A percentile compares a stretch with the other conserved stretches of the same genome.
These are phyloP conservation scores for Centropus bengalensis DNA, from an alignment of 2,113 vertebrate genomes.

Conservation along the genomic window DNA sequence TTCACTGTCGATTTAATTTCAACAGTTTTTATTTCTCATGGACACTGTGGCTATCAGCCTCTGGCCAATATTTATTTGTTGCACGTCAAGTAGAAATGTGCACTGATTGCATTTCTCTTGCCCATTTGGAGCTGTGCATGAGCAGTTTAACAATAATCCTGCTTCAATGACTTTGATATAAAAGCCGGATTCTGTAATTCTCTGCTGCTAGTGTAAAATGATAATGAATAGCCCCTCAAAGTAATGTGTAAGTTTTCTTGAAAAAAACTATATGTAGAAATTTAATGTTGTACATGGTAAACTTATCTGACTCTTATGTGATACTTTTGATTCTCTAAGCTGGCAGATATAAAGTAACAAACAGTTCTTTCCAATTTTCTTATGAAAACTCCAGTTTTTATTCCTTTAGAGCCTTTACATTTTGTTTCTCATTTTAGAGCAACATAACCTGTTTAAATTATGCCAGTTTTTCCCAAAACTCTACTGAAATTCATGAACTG, in stretches of 20 bases:
- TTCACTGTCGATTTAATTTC: background rate
- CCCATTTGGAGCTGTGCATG: constrained; percentile 23
- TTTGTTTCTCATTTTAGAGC: background rate
- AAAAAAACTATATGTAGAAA: background rate
- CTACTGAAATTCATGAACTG: background rate
- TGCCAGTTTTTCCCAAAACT: background rate
- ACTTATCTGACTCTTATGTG: background rate
- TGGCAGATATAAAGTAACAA: background rate
- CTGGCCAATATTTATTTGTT: background rate
- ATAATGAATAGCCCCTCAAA: background rate
- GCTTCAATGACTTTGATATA: background rate
- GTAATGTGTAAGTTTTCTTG: background rate
- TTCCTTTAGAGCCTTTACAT: background rate
- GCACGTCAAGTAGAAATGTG: background rate
- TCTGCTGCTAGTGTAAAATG: background rate
- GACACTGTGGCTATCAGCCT: background rate
- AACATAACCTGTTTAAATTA: background rate
- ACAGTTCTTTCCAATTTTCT: background rate
- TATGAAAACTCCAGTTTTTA: background rate
- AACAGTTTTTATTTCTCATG: background rate
- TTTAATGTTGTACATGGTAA: background rate
- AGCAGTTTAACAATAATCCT: constrained; percentile 31
- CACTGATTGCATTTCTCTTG: background rate
- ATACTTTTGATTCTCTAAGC: background rate
- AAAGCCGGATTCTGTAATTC: background rate